Evolutionary conservation across 2,888 invertebrate species (phyloP).

Genomic region (Cheilosia vulpina): DNA sequence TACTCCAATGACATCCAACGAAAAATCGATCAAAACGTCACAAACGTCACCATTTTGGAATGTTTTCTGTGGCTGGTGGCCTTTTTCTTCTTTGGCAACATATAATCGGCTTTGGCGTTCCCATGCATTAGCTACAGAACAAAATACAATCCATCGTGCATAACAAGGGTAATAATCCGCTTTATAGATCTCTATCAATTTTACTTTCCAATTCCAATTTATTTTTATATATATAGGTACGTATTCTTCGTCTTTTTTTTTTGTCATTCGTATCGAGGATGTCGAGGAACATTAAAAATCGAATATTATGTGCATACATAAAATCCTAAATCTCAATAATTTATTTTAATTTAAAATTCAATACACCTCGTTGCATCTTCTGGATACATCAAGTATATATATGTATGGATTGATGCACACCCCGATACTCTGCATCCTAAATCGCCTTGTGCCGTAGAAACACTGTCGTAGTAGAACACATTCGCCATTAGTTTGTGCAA

Average conservation of each 20-base stretch:
- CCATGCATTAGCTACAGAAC: constrained; percentile 24
- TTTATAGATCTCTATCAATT: constrained; percentile 56
- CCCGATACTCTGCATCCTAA: constrained; percentile 30
- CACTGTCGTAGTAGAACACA: constrained; percentile 40
- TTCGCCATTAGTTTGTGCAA: constrained; percentile 74
- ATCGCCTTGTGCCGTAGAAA: constrained; percentile 17
- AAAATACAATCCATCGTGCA: constrained; percentile 31
- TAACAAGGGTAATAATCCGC: constrained; percentile 63
- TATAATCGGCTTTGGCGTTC: constrained; percentile 64
- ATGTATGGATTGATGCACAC: neutral
- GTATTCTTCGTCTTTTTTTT: too few relatives aligned
- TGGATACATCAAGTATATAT: neutral
- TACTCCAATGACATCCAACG: neutral
- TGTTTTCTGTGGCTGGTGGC: constrained; percentile 24
- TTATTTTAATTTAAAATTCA: constrained; percentile 70
- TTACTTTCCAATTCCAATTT: constrained; percentile 16
- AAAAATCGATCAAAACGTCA: constrained; percentile 41
- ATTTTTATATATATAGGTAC: neutral
- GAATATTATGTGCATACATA: neutral
- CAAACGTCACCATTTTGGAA: constrained; percentile 34
- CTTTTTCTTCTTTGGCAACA: constrained; percentile 45
- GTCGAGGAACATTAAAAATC: neutral
- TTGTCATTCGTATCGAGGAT: constrained; percentile 2
- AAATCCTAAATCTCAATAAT: constrained; percentile 63
- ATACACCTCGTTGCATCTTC: constrained; percentile 47